Evolutionary conservation across 2,888 invertebrate genomes (phyloP).

Genomic region (Cyclophora punctaria): DNA sequence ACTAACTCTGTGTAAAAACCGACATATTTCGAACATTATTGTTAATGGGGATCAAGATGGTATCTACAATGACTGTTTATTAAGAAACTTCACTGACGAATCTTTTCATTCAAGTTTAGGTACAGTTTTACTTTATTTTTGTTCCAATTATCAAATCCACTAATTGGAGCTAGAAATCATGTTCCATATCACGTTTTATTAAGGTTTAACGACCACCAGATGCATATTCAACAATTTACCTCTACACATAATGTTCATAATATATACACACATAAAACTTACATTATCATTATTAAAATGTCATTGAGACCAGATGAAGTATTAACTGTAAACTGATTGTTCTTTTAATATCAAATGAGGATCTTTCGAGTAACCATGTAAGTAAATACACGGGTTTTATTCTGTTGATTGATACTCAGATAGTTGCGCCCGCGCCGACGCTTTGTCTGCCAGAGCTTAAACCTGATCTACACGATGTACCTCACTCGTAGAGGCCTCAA

Average conservation of each 20-base stretch:
- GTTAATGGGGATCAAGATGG: too few species aligned
- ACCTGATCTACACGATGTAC: constrained; percentile 22
- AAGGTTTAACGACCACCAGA: neutral
- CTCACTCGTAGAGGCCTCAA: constrained; percentile 24
- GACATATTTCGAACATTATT: too few species aligned
- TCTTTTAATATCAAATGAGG: constrained; percentile 1
- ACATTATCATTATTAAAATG: constrained; percentile 19
- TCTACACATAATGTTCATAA: neutral
- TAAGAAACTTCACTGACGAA: too few species aligned
- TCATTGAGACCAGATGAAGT: constrained; percentile 1
- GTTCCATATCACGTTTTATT: too few species aligned
- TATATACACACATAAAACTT: too few species aligned
- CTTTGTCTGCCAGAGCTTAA: constrained; percentile 38
- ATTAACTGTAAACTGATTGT: constrained; percentile 1
- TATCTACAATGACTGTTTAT: too few species aligned
- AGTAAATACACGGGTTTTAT: constrained; percentile 15
- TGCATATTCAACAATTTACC: constrained; percentile 1
- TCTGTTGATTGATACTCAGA: constrained; percentile 29
- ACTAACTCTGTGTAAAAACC: too few species aligned
- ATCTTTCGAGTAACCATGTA: constrained; percentile 3
- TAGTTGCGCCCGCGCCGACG: constrained; percentile 31
- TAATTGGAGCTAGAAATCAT: too few species aligned
- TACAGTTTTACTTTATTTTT: too few species aligned
- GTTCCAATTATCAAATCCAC: too few species aligned
- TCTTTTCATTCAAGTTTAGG: too few species aligned